Percentiles rank a stretch among this genome's conserved stretches.
Evolutionary conservation across 1,140 invertebrate species (phyloP).

Genomic region (Pseudomyrmex cubaensis): DNA sequence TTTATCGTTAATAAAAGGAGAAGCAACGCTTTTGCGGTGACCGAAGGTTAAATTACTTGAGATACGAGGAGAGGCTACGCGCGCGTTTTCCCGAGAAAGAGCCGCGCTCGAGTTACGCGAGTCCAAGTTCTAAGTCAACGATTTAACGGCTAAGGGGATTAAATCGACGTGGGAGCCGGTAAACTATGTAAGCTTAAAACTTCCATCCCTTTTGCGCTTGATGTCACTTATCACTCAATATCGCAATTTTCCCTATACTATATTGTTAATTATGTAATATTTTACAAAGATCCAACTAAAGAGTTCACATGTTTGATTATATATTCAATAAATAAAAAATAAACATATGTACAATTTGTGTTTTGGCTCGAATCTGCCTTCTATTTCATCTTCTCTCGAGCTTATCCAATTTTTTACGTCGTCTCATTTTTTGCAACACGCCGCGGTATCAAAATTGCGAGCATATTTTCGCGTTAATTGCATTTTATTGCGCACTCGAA

Average conservation of each 20-base stretch:
- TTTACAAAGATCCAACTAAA: too few relatives aligned
- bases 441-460: neutral
- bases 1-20: constrained; percentile 68
- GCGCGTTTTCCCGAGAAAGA: constrained; percentile 35
- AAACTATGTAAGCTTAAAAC: constrained; percentile 47
- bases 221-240: constrained; percentile 6
- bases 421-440: neutral
- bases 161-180: constrained; percentile 54
- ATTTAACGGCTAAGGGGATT: constrained; percentile 68
- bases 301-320: too few relatives aligned
- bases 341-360: too few relatives aligned
- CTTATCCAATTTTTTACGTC: too few relatives aligned
- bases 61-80: constrained; percentile 53
- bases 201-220: neutral
- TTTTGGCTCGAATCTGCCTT: too few relatives aligned
- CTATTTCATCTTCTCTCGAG: too few relatives aligned
- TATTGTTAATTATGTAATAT: too few relatives aligned
- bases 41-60: constrained; percentile 62
- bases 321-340: too few relatives aligned
- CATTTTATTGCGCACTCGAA: neutral
- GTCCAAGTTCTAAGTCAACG: constrained; percentile 65
- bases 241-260: neutral
- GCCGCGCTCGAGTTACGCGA: constrained; percentile 55
- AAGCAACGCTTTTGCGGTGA: constrained; percentile 37
- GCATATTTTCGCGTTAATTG: constrained; percentile 7